Evolutionary conservation across 2,797 vertebrate species (phyloP).

Genomic region (Pteronotus mesoamericanus): DNA sequence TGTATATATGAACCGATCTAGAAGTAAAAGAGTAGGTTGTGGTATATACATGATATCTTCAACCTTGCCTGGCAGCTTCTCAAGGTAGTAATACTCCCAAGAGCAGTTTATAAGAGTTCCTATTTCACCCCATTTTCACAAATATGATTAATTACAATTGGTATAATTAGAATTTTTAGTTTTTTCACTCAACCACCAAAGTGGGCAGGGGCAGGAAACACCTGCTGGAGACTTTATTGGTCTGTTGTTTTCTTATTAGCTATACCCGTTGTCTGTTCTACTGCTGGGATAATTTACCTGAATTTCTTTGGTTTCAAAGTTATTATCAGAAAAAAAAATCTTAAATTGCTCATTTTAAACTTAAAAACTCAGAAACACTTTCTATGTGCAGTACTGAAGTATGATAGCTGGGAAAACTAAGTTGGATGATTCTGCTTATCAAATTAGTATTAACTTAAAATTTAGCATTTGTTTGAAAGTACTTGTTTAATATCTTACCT

Average conservation of each 20-base stretch:
- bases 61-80: not conserved
- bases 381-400: not conserved
- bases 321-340: not conserved
- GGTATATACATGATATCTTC: not conserved
- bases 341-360: slow-evolving; percentile 9
- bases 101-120: not conserved
- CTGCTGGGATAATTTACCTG: not conserved
- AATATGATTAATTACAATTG: not conserved
- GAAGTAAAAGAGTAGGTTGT: not conserved
- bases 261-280: not conserved
- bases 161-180: not conserved
- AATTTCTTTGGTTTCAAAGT: slow-evolving; percentile 14
- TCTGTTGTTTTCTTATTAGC: not conserved
- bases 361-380: not conserved
- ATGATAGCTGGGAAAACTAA: not conserved
- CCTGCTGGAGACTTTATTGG: not conserved
- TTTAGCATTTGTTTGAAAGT: slow-evolving; percentile 13
- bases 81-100: not conserved
- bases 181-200: not conserved
- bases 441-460: not conserved
- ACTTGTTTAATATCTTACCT: slow-evolving; percentile 81
- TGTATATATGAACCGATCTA: not conserved
- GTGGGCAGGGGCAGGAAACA: not conserved
- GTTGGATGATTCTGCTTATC: not conserved
- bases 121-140: not conserved